These are phyloP conservation scores for Gobio occitaniae DNA, from an alignment of 2,797 vertebrate species.

Conservation along the genomic window DNA sequence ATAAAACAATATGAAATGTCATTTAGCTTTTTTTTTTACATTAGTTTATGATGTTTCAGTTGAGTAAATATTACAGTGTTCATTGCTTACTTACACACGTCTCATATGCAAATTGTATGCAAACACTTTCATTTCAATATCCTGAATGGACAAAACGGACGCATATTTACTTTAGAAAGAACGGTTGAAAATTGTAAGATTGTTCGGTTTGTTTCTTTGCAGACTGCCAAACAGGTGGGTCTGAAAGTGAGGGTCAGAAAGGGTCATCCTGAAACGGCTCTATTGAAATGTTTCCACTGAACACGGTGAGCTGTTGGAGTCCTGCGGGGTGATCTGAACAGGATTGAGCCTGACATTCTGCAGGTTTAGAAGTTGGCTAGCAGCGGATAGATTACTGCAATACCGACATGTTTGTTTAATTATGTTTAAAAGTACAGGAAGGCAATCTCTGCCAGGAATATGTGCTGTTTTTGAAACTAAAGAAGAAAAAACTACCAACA, in stretches of 20 bases:
- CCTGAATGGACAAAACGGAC: background rate
- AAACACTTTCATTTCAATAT: background rate
- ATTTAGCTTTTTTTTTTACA: background rate
- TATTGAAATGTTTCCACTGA: conserved; percentile 58
- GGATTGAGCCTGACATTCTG: conserved; percentile 55
- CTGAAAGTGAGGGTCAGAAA: conserved; percentile 33
- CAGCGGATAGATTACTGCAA: conserved; percentile 56
- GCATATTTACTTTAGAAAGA: background rate
- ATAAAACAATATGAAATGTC: conserved; percentile 38
- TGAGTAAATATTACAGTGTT: background rate
- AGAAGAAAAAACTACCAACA: conserved; percentile 48
- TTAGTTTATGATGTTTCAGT: background rate
- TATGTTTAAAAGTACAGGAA: conserved; percentile 65
- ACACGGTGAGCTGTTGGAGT: conserved; percentile 44
- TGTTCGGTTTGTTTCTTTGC: conserved; percentile 14
- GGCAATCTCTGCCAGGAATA: conserved; percentile 55
- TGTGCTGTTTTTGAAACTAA: conserved; percentile 51
- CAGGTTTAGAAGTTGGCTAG: conserved; percentile 59
- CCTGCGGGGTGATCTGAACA: conserved; percentile 56
- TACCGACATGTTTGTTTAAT: conserved; percentile 67
- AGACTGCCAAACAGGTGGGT: conserved; percentile 57
- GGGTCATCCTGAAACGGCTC: conserved; percentile 38
- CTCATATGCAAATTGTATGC: background rate
- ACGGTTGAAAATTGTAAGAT: background rate
- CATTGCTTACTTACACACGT: background rate